These are phyloP conservation scores for Salvelinus fontinalis DNA, from an alignment of 2,113 vertebrate species.

Conservation along the genomic window DNA sequence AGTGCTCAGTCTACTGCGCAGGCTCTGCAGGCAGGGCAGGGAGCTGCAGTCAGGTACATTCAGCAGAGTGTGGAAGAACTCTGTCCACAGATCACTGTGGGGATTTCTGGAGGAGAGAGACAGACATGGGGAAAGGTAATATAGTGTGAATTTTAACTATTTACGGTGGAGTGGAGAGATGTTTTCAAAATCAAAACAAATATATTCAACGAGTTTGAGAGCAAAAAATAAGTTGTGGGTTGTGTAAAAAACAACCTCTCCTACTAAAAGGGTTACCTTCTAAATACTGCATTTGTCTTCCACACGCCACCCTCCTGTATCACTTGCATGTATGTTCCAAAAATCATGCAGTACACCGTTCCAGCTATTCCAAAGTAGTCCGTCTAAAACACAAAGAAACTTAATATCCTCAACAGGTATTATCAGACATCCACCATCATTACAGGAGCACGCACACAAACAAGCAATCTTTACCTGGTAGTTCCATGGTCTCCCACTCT, in stretches of 20 bases:
- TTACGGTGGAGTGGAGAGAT: too few relatives aligned
- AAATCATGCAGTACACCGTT: slow-evolving; percentile 91
- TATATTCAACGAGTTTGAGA: too few relatives aligned
- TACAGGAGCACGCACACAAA: neutral
- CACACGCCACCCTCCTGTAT: slow-evolving; percentile 78
- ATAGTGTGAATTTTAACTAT: neutral
- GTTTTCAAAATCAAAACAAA: too few relatives aligned
- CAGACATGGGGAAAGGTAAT: neutral
- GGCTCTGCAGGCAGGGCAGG: slow-evolving; percentile 68
- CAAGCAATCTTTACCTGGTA: slow-evolving; percentile 86
- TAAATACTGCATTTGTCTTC: slow-evolving; percentile 83
- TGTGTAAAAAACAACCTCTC: too few relatives aligned
- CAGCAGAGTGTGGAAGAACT: slow-evolving; percentile 86
- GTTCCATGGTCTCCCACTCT: slow-evolving; percentile 85
- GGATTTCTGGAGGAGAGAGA: slow-evolving; percentile 72
- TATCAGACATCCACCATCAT: neutral
- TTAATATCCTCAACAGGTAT: neutral
- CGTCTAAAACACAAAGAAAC: slow-evolving; percentile 67
- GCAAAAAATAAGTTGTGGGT: too few relatives aligned
- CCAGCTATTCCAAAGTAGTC: slow-evolving; percentile 92
- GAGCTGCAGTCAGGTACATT: slow-evolving; percentile 79
- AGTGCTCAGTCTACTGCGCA: slow-evolving; percentile 67
- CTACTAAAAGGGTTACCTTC: slow-evolving; percentile 72
- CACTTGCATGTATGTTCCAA: slow-evolving; percentile 92
- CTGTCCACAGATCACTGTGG: slow-evolving; percentile 85